phyloP scores from a whole-genome alignment of 2,888 invertebrate genomes.

The Aromia moschata region DNA sequence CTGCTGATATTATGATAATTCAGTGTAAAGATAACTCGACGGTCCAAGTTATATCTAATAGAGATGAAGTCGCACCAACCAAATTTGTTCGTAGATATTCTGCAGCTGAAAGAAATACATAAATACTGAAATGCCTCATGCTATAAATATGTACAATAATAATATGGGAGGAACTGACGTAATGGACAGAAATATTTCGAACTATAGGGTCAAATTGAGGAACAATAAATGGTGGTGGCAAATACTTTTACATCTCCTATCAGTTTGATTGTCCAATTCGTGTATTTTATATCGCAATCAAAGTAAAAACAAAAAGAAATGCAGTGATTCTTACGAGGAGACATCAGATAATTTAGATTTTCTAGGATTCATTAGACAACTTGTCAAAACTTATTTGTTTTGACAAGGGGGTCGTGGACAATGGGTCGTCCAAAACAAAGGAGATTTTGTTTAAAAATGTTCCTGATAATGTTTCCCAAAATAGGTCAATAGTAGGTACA shows the following conservation, averaged over 20 bases:
- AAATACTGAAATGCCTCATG: background rate
- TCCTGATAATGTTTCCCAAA: background rate
- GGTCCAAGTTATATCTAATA: background rate
- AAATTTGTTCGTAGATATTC: background rate
- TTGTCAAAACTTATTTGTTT: background rate
- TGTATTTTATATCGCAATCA: background rate
- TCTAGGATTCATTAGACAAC: background rate
- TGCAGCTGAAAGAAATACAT: slow-evolving; percentile 2
- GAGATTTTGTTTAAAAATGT: background rate
- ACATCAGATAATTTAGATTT: background rate
- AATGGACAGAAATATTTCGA: background rate
- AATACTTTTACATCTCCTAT: background rate
- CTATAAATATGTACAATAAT: background rate
- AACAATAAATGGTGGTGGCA: slow-evolving; percentile 8
- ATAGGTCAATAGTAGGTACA: background rate
- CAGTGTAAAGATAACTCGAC: background rate
- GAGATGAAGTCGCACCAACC: background rate
- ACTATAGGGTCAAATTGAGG: background rate
- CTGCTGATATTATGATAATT: background rate
- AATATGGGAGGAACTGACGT: background rate
- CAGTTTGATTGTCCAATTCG: background rate
- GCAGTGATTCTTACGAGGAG: background rate
- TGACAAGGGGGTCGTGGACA: background rate
- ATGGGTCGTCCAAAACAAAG: background rate
- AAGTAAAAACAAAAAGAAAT: background rate